phyloP scores from a whole-genome alignment of 2,113 vertebrate genomes.

The Tyto alba region DNA sequence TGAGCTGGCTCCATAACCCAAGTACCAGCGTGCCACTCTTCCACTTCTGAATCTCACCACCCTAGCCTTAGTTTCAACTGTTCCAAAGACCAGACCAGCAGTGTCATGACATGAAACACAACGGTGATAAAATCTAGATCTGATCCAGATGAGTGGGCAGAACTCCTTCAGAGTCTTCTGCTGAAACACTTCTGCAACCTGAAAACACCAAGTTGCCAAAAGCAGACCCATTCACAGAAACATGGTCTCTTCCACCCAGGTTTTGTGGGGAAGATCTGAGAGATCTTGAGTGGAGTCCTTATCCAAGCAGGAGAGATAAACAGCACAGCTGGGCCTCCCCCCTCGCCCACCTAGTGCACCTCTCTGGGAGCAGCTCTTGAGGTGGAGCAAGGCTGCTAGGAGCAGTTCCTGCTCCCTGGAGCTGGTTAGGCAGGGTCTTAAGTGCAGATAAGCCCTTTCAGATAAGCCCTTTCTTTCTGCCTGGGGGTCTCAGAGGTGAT shows the following conservation, averaged over 20 bases:
- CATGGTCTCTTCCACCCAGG: not conserved
- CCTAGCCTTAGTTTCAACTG: not conserved
- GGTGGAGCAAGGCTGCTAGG: not conserved
- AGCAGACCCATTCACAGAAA: not conserved
- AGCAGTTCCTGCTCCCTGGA: not conserved
- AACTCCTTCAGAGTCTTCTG: not conserved
- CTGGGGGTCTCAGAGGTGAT: not conserved
- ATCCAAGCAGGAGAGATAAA: not conserved
- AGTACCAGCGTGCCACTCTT: fast-evolving
- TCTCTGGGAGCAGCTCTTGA: not conserved
- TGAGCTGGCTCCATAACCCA: not conserved
- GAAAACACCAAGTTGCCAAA: not conserved
- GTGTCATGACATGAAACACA: not conserved
- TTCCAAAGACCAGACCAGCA: not conserved
- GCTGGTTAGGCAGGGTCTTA: not conserved
- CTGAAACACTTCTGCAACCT: not conserved
- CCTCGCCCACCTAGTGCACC: not conserved
- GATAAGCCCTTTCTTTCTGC: not conserved
- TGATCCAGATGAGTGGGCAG: not conserved
- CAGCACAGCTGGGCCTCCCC: not conserved
- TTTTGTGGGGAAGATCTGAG: not conserved
- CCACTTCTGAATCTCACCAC: not conserved
- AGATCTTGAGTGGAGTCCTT: not conserved
- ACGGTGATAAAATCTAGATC: not conserved
- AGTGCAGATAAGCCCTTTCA: not conserved